These are phyloP conservation scores for Lasioglossum morio DNA, from an alignment of 2,888 invertebrate species.

Conservation along the genomic window DNA sequence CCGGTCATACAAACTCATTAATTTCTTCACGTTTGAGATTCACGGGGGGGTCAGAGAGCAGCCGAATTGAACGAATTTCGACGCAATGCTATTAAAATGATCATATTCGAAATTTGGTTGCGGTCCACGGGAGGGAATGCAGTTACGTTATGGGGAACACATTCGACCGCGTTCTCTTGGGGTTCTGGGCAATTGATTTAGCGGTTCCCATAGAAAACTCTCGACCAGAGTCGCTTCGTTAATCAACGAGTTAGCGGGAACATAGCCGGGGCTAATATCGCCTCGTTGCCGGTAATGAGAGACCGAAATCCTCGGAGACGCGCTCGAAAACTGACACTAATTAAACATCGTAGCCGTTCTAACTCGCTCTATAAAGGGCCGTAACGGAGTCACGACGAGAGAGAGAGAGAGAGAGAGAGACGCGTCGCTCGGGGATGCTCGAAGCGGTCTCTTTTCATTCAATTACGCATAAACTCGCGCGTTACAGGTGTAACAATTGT, in stretches of 20 bases:
- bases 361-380: conserved; percentile 56
- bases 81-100: not conserved
- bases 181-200: not conserved
- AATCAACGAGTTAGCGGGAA: conserved; percentile 50
- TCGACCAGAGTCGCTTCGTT: conserved; percentile 13
- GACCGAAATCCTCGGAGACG: conserved; percentile 47
- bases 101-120: not conserved
- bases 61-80: not conserved
- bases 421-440: not conserved
- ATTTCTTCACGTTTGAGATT: not conserved
- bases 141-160: not conserved
- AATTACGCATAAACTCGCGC: conserved; percentile 41
- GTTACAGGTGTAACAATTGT: conserved; percentile 35
- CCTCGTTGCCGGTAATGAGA: conserved; percentile 25
- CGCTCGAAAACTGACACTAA: conserved; percentile 54
- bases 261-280: conserved; percentile 47
- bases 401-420: not conserved
- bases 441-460: conserved; percentile 43
- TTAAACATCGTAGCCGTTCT: conserved; percentile 57
- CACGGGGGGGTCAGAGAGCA: not conserved
- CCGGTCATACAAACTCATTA: not conserved
- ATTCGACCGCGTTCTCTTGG: not conserved
- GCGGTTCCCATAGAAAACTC: not conserved
- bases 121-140: not conserved
- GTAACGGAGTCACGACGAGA: conserved; percentile 30